These are phyloP conservation scores for Caenorhabditis parvicauda DNA, from an alignment of 2,888 invertebrate species.

Conservation along the genomic window DNA sequence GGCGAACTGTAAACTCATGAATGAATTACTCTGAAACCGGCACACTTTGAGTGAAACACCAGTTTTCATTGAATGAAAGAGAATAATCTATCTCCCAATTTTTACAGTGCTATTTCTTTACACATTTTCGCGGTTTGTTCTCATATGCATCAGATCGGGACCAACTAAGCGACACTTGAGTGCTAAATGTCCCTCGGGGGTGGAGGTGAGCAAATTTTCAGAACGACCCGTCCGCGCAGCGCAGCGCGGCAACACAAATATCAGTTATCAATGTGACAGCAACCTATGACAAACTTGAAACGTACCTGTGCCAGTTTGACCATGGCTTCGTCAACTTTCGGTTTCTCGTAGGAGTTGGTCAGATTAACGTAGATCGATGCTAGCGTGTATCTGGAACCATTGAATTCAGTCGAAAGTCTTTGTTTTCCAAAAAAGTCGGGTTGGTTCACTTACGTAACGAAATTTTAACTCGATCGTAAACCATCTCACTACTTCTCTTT, in stretches of 20 bases:
- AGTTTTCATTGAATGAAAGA: too few species aligned
- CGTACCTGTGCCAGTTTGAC: constrained; percentile 76
- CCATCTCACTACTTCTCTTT: too few species aligned
- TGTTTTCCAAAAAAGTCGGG: constrained; percentile 7
- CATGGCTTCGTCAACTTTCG: constrained; percentile 93
- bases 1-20: constrained; percentile 82
- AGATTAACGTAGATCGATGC: constrained; percentile 92
- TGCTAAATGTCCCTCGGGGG: not conserved
- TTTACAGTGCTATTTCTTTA: too few species aligned
- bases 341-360: constrained; percentile 95
- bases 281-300: not conserved
- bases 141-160: not conserved
- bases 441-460: not conserved
- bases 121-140: too few species aligned
- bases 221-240: too few species aligned
- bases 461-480: too few species aligned
- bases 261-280: too few species aligned
- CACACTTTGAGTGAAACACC: too few species aligned
- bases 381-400: constrained; percentile 85
- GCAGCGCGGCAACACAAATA: too few species aligned
- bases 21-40: too few species aligned
- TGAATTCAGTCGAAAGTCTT: constrained; percentile 73
- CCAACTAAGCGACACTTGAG: not conserved
- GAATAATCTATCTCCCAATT: too few species aligned
- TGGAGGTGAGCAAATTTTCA: too few species aligned